These are phyloP conservation scores for Steromphala cineraria DNA, from an alignment of 2,888 invertebrate species.

Conservation along the genomic window DNA sequence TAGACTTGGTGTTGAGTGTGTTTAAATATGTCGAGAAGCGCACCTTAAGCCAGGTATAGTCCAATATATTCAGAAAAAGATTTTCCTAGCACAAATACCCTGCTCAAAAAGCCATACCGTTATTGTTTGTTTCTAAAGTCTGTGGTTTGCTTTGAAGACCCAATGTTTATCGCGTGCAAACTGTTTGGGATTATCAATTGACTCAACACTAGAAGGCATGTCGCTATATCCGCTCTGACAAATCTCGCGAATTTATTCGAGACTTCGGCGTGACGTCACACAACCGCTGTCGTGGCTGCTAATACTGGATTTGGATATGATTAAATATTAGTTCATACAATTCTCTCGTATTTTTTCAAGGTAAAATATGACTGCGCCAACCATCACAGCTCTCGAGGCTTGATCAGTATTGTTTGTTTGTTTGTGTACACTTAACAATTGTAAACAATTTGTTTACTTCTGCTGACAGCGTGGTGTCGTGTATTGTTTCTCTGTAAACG, in stretches of 20 bases:
- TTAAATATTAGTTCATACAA: conserved; percentile 5
- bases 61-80: too few species aligned
- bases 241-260: neutral
- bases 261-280: neutral
- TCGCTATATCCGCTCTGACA: conserved; percentile 4
- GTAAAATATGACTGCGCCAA: neutral
- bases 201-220: neutral
- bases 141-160: neutral
- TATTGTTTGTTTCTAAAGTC: too few species aligned
- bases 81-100: too few species aligned
- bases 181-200: neutral
- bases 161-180: neutral
- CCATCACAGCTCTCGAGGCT: neutral
- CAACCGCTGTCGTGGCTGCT: neutral
- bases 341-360: neutral
- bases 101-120: too few species aligned
- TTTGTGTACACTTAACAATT: neutral
- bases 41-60: too few species aligned
- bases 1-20: too few species aligned
- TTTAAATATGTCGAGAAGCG: too few species aligned
- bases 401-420: neutral
- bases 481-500: neutral
- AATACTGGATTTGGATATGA: neutral
- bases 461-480: neutral
- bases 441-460: neutral